Evolutionary conservation across 30 jellyfish, hydroid and myxozoan genomes (phyloP).

Genomic region (Rhopilema esculentum): DNA sequence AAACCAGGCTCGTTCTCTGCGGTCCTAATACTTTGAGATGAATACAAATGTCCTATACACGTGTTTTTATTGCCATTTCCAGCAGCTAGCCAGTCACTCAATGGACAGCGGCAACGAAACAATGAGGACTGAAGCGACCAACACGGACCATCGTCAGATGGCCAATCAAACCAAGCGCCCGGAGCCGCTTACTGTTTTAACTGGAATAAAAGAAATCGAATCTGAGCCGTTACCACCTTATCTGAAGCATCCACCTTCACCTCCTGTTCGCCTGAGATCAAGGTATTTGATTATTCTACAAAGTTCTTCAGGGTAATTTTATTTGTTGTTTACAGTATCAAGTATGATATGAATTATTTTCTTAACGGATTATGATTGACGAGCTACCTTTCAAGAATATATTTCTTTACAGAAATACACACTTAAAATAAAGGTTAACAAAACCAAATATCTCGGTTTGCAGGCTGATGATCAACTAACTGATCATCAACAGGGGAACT

Average conservation of each 20-base stretch:
- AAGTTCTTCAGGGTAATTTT: background rate
- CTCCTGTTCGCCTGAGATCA: slow-evolving; percentile 84
- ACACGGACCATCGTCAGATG: slow-evolving; percentile 17
- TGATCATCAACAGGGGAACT: too few relatives aligned
- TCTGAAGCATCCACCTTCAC: slow-evolving; percentile 90
- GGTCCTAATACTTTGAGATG: too few relatives aligned
- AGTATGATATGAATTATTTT: background rate
- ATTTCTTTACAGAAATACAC: too few relatives aligned
- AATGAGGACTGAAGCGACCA: slow-evolving; percentile 54
- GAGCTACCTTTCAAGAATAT: too few relatives aligned
- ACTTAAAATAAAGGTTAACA: too few relatives aligned
- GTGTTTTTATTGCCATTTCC: background rate
- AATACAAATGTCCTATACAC: too few relatives aligned
- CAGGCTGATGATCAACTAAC: too few relatives aligned
- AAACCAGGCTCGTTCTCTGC: too few relatives aligned
- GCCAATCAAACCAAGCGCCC: slow-evolving; percentile 23
- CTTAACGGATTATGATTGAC: too few relatives aligned
- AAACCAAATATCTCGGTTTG: too few relatives aligned
- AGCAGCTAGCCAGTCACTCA: slow-evolving; percentile 27
- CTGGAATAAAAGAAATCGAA: slow-evolving; percentile 50
- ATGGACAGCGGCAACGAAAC: slow-evolving; percentile 95
- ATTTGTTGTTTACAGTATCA: background rate
- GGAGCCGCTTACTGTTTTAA: background rate
- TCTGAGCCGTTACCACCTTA: slow-evolving; percentile 37
- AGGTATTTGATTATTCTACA: slow-evolving; percentile 12